Evolutionary conservation across 2,888 invertebrate species (phyloP).

Genomic region (Oscheius sp.): DNA sequence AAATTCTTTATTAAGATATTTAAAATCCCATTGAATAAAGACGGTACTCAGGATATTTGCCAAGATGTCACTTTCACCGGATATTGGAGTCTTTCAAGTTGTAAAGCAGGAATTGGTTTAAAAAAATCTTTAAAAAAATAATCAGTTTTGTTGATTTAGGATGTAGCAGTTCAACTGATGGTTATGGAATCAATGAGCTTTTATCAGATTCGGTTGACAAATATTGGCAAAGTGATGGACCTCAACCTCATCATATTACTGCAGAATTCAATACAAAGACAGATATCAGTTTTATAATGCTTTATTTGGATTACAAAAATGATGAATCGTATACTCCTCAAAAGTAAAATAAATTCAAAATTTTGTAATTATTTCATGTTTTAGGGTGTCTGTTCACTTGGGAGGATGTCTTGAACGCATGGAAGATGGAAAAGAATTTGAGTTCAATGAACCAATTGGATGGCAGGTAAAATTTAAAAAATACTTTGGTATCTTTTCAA

Average conservation of each 20-base stretch:
- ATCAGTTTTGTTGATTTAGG: neutral
- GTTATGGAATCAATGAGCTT: constrained; percentile 95
- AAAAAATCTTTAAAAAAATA: no score
- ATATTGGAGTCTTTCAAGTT: constrained; percentile 97
- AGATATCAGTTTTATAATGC: constrained; percentile 86
- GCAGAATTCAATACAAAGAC: constrained; percentile 77
- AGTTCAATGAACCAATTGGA: constrained; percentile 84
- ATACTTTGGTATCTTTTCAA: neutral
- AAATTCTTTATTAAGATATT: neutral
- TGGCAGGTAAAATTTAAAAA: constrained; percentile 80
- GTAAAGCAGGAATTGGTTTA: constrained; percentile 82
- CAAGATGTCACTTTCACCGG: constrained; percentile 89
- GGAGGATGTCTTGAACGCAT: constrained; percentile 58
- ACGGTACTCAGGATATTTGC: neutral
- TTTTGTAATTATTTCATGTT: neutral
- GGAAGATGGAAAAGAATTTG: constrained; percentile 46
- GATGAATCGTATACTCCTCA: constrained; percentile 99
- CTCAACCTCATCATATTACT: constrained; percentile 94
- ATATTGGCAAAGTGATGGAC: constrained; percentile 99
- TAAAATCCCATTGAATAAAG: neutral
- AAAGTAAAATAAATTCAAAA: constrained; percentile 72
- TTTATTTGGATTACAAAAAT: constrained; percentile 95
- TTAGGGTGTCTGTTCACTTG: constrained; percentile 51
- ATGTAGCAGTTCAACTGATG: constrained; percentile 73
- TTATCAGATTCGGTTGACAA: constrained; percentile 94